These are phyloP conservation scores for Drosophila kikkawai DNA, from an alignment of 1,140 invertebrate genomes.

Conservation along the genomic window DNA sequence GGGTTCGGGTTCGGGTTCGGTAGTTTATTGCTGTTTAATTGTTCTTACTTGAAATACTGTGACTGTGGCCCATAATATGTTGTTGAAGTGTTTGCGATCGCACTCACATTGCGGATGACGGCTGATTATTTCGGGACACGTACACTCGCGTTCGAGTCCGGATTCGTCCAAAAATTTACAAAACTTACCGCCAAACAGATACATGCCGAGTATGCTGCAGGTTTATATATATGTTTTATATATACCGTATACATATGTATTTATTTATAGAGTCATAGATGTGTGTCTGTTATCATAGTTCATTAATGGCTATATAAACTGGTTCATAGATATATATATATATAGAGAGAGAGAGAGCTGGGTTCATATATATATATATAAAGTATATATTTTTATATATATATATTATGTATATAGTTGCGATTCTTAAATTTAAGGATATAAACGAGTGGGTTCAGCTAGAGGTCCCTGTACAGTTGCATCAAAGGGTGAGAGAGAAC, in stretches of 20 bases:
- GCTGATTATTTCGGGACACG: slow-evolving; percentile 94
- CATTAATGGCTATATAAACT: slow-evolving; percentile 68
- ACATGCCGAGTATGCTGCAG: slow-evolving; percentile 98
- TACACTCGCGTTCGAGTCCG: slow-evolving; percentile 94
- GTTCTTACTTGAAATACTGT: slow-evolving; percentile 98
- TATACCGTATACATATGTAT: slow-evolving; percentile 67
- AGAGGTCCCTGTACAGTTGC: slow-evolving; percentile 40
- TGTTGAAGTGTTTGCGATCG: slow-evolving; percentile 99
- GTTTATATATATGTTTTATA: slow-evolving; percentile 82
- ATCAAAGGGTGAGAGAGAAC: background rate
- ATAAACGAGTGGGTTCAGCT: slow-evolving; percentile 45
- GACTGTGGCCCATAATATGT: slow-evolving; percentile 97
- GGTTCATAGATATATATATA: slow-evolving; percentile 58
- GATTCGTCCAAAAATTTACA: slow-evolving; percentile 97
- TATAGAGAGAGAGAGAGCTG: slow-evolving; percentile 42
- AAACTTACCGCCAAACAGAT: slow-evolving; percentile 99
- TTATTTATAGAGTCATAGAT: slow-evolving; percentile 58
- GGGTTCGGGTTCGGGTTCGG: background rate
- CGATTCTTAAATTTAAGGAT: slow-evolving; percentile 45
- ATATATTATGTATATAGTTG: slow-evolving; percentile 50
- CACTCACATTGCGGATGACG: slow-evolving; percentile 95
- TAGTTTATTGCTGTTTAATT: slow-evolving; percentile 61
- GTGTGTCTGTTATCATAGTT: slow-evolving; percentile 57
- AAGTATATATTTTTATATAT: slow-evolving; percentile 34
- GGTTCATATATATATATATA: slow-evolving; percentile 43